Evolutionary conservation across 2,113 vertebrate genomes (phyloP), one percentile per base, ranked within the genome.

Genomic region (Strigops habroptila): DNA sequence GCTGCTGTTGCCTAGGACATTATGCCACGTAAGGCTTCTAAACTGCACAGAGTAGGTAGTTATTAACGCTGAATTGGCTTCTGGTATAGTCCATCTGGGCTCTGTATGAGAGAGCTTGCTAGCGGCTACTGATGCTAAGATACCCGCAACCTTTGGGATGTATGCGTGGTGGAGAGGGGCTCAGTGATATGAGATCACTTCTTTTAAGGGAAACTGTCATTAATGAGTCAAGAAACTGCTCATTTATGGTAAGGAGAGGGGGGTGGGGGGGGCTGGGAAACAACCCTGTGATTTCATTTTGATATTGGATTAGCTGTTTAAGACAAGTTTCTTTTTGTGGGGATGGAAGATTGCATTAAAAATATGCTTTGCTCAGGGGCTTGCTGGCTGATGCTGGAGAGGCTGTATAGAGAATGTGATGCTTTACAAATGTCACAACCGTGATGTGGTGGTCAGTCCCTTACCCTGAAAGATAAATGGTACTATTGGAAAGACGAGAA

Each of bases 141-240:
- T 99, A 98, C 98, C 98, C 98, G 98, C 99, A 99, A 99, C 98
- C 98, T 99, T 99, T 98, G 98, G 98, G 99, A 99, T 98, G 98
- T 98, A 98, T 99, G 98, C 98, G 97, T 99, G 99, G 98, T 98
- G 98, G 98, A 98, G 98, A 99, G 98, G 98, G 98, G 98, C 98
- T 99, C 98, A 98, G 98, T 98, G 98, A 98, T 99, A 98, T 98
- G 98, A 98, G 98, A 98, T 99, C 98, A 98, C 98, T 98, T 98
- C 98, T 99, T 98, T 98, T 98, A 98, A 99, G 98, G 98, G 98
- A 99, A 98, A 98, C 98, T 98, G 98, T 99, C 98, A 98, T 98
- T 98, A 98, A 98, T 98, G 98, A 98, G 98, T 98, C 98, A 98
- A 99, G 99, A 98, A 98, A 98, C 98, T 99, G 99, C 98, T 99